Percentiles rank a stretch among this genome's conserved stretches.
Conservation (phyloP, 1,140 invertebrate species). For the Sweltsa coloradensis region DNA sequence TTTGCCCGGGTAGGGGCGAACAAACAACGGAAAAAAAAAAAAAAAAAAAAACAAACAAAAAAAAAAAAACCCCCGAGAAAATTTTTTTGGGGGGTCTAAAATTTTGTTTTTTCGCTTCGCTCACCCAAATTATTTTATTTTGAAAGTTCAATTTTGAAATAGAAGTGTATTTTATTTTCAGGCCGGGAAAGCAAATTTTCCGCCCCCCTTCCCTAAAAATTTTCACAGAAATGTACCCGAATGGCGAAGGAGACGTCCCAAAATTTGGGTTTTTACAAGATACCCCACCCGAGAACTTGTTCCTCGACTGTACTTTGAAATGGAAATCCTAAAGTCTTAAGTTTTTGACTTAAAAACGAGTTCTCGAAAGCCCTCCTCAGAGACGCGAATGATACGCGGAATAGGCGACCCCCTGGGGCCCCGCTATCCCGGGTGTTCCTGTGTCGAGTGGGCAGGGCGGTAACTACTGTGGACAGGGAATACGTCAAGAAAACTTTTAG, state of each 20-base stretch:
- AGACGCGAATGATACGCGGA: conserved; percentile 72
- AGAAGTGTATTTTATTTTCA: too few relatives aligned
- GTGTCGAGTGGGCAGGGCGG: conserved; percentile 63
- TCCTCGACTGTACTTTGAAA: conserved; percentile 89
- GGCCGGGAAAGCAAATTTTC: conserved; percentile 36
- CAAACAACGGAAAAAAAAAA: too few relatives aligned
- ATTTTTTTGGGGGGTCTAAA: too few relatives aligned
- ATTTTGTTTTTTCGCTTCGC: too few relatives aligned
- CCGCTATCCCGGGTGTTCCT: conserved; percentile 79
- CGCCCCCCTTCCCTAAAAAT: conserved; percentile 49
- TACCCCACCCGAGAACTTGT: conserved; percentile 92
- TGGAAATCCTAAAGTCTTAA: conserved; percentile 85
- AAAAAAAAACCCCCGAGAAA: too few relatives aligned
- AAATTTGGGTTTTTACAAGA: conserved; percentile 99
- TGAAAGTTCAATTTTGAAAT: too few relatives aligned
- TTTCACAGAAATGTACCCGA: conserved; percentile 68
- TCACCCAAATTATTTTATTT: too few relatives aligned
- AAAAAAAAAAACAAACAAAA: too few relatives aligned
- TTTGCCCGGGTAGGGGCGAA: too few relatives aligned
- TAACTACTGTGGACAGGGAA: conserved; percentile 48
- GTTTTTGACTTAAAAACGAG: too few relatives aligned
- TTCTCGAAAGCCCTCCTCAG: conserved; percentile 59
- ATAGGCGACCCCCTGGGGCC: conserved; percentile 90
- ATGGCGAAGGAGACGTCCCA: conserved; percentile 87
- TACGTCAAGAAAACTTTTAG: conserved; percentile 74